Base-by-base conservation (phyloP, 1,140 invertebrate genomes). In the Drosophila sucinea region DNA sequence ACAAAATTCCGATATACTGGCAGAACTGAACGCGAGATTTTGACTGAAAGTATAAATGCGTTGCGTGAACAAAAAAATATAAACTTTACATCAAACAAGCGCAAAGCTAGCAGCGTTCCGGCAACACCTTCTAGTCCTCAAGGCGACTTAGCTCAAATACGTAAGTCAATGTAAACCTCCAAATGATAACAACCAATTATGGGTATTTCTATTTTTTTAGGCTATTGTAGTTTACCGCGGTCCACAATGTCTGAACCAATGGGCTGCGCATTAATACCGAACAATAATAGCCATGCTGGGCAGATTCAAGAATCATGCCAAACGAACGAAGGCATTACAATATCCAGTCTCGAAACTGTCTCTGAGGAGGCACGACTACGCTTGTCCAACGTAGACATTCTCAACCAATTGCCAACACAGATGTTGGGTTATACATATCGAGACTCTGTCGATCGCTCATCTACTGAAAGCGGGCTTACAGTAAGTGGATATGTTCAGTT, bases 1-100 rank as follows among this genome's bases (percentile, higher is more conserved):
- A 98, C 97, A 44, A 98, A 98, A 92, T 98, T 99, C 92, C 96
- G 97, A 79, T 98, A 97, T 92, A 96, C 96, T 60, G 97, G 97
- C 1, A 93, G 97, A 65, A 97, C 97, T 17, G 97, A 98, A 92
- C 94, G 95, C 41, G 97, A 98, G 93, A 96, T 98, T 60, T 92
- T 98, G 57, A 95, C 96, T 84, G 96, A 96, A 67, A 91, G 81
- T 62, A 87, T 92, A 10, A 90, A 91, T 51, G 80, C 90, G 40
- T 65, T 92, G 47, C 81, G 89, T 6, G 90, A 91, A 55, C 90
- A 91, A 94, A 95, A 80, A 93, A 94, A 91, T 92, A 94, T 75
- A 93, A 92, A 93, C 71, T 93, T 94, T 2, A 93, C 94, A 60
- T 94, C 94, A 44, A 94, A 95, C 61, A 93, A 93, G 78, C 93